These are phyloP conservation scores for Dermatophagoides farinae DNA, from an alignment of 1,140 invertebrate genomes.

Conservation along the genomic window DNA sequence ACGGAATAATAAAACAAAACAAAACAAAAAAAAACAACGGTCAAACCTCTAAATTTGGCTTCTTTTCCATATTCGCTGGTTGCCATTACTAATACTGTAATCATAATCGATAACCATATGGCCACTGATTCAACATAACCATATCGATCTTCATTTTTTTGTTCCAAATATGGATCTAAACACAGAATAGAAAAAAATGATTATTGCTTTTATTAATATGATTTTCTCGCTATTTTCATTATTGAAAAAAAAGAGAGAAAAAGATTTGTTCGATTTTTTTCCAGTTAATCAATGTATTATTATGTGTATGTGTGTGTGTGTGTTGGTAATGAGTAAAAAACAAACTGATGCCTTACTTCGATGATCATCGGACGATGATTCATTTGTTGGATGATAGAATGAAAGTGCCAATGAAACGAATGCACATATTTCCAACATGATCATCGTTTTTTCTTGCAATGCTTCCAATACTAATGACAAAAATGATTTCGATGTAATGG, in stretches of 20 bases:
- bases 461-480: conserved; percentile 96
- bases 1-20: not conserved
- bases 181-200: no score
- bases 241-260: not conserved
- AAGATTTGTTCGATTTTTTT: no score
- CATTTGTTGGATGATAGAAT: conserved; percentile 50
- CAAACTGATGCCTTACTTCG: no score
- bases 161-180: conserved; percentile 19
- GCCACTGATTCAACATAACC: conserved; percentile 96
- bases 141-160: conserved; percentile 67
- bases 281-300: no score
- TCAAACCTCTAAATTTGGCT: conserved; percentile 69
- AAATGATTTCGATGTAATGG: conserved; percentile 97
- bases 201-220: not conserved
- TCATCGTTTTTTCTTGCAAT: conserved; percentile 91
- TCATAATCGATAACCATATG: conserved; percentile 89
- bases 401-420: conserved; percentile 78
- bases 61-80: conserved; percentile 99
- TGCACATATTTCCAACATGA: conserved; percentile 66
- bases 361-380: not conserved
- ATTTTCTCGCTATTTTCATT: no score
- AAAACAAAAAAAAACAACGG: not conserved
- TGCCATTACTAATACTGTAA: conserved; percentile 92
- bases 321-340: no score
- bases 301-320: no score